Base-by-base conservation (phyloP, 2,113 vertebrate species). In the Spermophilus dauricus region DNA sequence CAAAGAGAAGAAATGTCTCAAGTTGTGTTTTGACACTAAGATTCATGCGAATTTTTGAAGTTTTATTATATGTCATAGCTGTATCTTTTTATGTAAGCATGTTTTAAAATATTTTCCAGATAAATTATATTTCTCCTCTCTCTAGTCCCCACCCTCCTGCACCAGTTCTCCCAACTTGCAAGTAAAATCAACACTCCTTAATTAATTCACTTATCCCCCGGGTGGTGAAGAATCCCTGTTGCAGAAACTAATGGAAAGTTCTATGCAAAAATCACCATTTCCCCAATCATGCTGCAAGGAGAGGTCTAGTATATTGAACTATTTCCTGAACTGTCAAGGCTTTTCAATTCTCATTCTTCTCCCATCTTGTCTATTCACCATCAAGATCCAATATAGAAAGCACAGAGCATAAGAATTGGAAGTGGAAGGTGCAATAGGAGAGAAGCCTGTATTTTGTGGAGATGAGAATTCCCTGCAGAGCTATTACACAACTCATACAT, bases 331-430 rank as follows among this genome's bases (percentile, higher is more conserved):
- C 45, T 89, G 32, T 18, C 56, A 87, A 80, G 9, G 56, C 73
- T 91, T 95, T 80, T 91, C 26, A 63, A 2, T 70, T 93, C 67
- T 85, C 77, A 84, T 89, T 75, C 69, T 89, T 81, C 34, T 13
- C 56, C 37, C 11, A 39, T 22, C 82, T 86, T 90, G 42, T 85
- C 34, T 69, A 77, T 10, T 86, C 56, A 63, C 69, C 69, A 93
- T 58, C 67, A 75, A 81, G 89, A 96, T 42, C 39, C 65, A 96
- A 75, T 88, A 95, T 20, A 73, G 93, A 48, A 67, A 95, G 84
- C 0, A 32, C 26, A 86, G 39, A 69, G 73, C 32, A 73, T 2
- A 92, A 81, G 48, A 80, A 94, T 28, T 76, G 89, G 94, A 97
- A 89, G 48, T 24, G 17, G 32, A 30, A 93, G 89, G 82, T 37